These are phyloP conservation scores for Caenorhabditis sulstoni DNA, from an alignment of 2,888 invertebrate genomes.

Conservation along the genomic window DNA sequence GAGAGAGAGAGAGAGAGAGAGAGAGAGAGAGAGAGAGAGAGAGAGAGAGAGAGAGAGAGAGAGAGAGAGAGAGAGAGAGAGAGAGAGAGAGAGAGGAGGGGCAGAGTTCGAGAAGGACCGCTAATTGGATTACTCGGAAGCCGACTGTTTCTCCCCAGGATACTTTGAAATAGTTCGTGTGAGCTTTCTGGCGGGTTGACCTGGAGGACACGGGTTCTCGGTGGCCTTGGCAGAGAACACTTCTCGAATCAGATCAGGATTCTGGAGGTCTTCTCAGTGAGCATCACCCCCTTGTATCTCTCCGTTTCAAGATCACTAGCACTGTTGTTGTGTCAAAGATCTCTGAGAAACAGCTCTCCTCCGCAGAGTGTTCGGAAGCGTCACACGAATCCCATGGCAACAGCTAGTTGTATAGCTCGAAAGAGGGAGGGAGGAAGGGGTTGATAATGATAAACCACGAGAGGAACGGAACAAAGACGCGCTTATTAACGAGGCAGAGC, in stretches of 20 bases:
- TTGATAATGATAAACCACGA: conserved; percentile 37
- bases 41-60: conserved; percentile 19
- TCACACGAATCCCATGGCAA: too few relatives aligned
- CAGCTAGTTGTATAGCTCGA: conserved; percentile 28
- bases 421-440: too few relatives aligned
- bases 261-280: too few relatives aligned
- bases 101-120: conserved; percentile 13
- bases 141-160: too few relatives aligned
- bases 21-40: too few relatives aligned
- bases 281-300: too few relatives aligned
- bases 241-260: too few relatives aligned
- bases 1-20: too few relatives aligned
- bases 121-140: conserved; percentile 31
- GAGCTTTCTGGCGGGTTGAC: conserved; percentile 4
- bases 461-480: conserved; percentile 11
- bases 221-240: too few relatives aligned
- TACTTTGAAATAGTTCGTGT: conserved; percentile 12
- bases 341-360: too few relatives aligned
- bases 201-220: neutral
- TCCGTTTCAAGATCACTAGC: too few relatives aligned
- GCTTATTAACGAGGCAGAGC: neutral
- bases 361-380: neutral
- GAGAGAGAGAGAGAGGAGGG: conserved; percentile 8
- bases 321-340: too few relatives aligned
- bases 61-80: conserved; percentile 18